phyloP scores from a whole-genome alignment of 2,888 invertebrate species.

The Dermolepida albohirtum region DNA sequence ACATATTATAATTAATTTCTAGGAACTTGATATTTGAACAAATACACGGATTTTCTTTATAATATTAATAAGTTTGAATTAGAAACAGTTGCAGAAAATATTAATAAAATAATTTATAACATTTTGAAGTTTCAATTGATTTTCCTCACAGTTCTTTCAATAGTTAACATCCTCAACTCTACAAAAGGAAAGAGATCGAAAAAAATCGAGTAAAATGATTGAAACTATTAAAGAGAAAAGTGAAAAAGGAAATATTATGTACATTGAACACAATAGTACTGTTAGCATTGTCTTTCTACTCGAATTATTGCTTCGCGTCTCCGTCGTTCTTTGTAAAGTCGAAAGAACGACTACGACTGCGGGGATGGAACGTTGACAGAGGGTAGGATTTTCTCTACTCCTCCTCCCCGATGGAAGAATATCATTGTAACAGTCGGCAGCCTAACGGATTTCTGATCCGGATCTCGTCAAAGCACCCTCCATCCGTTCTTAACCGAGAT shows the following conservation, averaged over 20 bases:
- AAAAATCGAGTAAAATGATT: constrained; percentile 16
- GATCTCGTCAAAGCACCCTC: constrained; percentile 34
- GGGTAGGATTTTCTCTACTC: constrained; percentile 10
- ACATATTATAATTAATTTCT: too few relatives aligned
- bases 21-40: too few relatives aligned
- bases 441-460: constrained; percentile 37
- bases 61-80: too few relatives aligned
- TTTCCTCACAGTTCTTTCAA: not conserved
- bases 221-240: constrained; percentile 15
- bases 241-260: constrained; percentile 32
- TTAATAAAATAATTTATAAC: too few relatives aligned
- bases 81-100: too few relatives aligned
- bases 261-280: constrained; percentile 23
- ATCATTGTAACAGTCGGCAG: constrained; percentile 24
- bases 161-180: not conserved
- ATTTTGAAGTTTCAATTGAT: not conserved
- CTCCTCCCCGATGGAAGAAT: constrained; percentile 16
- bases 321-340: constrained; percentile 17
- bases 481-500: constrained; percentile 40
- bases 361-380: constrained; percentile 19
- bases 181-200: not conserved
- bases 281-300: constrained; percentile 29
- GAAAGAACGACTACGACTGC: constrained; percentile 20
- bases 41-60: too few relatives aligned
- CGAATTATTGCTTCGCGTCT: constrained; percentile 24